phyloP scores from a whole-genome alignment of 2,888 invertebrate genomes.

The Polymixis flavicincta region DNA sequence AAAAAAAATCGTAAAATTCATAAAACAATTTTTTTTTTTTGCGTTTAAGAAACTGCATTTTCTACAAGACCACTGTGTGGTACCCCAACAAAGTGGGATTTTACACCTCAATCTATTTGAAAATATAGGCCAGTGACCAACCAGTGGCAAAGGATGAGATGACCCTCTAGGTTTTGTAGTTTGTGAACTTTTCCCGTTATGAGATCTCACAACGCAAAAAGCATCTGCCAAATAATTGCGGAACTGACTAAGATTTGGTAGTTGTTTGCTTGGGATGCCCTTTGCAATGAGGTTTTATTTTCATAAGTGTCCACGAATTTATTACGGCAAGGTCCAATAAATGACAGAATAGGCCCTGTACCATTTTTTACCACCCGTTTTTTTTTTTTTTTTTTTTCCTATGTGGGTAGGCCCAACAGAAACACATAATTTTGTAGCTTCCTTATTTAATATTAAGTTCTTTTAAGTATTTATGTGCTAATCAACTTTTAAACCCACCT shows the following conservation, averaged over 20 bases:
- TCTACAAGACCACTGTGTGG: constrained; percentile 9
- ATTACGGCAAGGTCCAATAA: not conserved
- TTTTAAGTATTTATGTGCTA: no score
- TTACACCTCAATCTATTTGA: not conserved
- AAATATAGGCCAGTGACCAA: not conserved
- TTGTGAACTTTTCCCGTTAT: not conserved
- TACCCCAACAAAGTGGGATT: constrained; percentile 1
- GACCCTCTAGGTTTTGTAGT: not conserved
- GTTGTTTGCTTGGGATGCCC: not conserved
- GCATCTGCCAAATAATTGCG: not conserved
- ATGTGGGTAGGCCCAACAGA: no score
- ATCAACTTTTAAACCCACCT: no score
- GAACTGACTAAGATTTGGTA: constrained; percentile 5
- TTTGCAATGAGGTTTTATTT: constrained; percentile 1
- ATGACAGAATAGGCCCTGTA: constrained; percentile 5
- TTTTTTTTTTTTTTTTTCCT: no score
- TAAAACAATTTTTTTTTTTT: not conserved
- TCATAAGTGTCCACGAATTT: constrained; percentile 4
- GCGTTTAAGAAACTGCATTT: not conserved
- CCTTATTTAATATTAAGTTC: no score
- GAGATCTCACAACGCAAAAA: no score
- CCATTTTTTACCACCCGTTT: no score
- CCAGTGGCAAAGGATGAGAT: not conserved
- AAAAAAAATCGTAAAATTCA: not conserved
- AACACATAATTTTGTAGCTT: no score